Evolutionary conservation across 2,888 invertebrate species (phyloP), one percentile per base, ranked within the genome.

Genomic region (Acanthococcus lagerstroemiae): DNA sequence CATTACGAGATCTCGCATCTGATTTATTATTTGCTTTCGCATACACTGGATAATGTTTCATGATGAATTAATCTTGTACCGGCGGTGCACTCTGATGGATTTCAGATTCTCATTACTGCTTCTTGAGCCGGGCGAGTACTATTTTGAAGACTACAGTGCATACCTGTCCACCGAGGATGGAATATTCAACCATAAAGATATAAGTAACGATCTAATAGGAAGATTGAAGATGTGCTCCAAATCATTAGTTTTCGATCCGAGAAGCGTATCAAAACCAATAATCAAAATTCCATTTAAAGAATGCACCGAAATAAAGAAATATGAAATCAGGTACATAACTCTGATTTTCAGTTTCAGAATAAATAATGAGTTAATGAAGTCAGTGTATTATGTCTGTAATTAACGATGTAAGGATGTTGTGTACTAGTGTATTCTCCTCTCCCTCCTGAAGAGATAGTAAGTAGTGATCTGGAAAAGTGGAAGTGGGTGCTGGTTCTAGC

Each of bases 101-200:
- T 52, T 4, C 24, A 92, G 92, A 75, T 93, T 93, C 80, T 90
- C 91, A 21, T 81, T 92, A 77, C 79, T 92, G 54, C 80, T 91
- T 37, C 77, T 93, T 72, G 92, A 92, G 74, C 91, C 92, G 6
- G 90, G 90, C 61, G 93, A 93, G 79, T 89, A 92, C 71, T 92
- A 92, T 78, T 92, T 92, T 77, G 90, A 92, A 79, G 92, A 92
- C 77, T 91, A 85, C 74, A 88, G 89, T 71, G 88, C 85, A 68
- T 79, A 80, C 70, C 78, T 85, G 72, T 81, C 81, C 69, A 69
- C 72, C 69, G 74, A 75, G 69, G 69, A 72, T 69, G 74, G 75
- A 55, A 77, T 79, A 37, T 73, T 73, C 60, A 74, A 76, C 70
- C 77, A 78, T 30, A 77, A 78, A 66, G 78, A 79, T 71, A 75